These are phyloP conservation scores for Trematocara caparti DNA, from an alignment of 2,797 vertebrate genomes.

Conservation along the genomic window DNA sequence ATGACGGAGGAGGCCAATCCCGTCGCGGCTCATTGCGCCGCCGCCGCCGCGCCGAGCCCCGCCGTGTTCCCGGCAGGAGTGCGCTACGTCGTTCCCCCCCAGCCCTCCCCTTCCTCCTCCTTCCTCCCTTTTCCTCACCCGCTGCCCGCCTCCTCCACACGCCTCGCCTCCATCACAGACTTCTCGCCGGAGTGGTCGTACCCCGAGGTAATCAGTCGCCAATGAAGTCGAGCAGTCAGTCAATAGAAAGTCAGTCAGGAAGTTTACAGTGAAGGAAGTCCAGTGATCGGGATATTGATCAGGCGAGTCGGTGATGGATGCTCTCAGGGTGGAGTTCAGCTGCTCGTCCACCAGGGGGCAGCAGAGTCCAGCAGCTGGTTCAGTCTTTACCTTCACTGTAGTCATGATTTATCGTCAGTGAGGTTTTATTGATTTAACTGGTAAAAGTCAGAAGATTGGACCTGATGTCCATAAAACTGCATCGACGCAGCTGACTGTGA, in stretches of 20 bases:
- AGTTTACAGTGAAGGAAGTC: background rate
- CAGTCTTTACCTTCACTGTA: rapidly evolving
- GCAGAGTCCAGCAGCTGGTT: background rate
- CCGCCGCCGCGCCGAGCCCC: rapidly evolving
- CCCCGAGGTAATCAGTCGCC: conserved; percentile 79
- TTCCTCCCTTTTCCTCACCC: conserved; percentile 65
- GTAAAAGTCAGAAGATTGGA: background rate
- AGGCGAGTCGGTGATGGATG: rapidly evolving
- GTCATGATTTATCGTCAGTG: background rate
- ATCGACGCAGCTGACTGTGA: rapidly evolving
- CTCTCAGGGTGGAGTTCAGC: background rate
- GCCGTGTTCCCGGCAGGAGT: conserved; percentile 43
- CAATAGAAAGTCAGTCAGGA: background rate
- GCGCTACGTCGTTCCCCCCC: conserved; percentile 72
- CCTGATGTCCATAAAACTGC: rapidly evolving
- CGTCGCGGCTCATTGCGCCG: background rate
- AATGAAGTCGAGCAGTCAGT: rapidly evolving
- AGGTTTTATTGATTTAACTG: background rate
- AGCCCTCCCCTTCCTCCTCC: conserved; percentile 64
- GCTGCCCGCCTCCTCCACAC: conserved; percentile 26
- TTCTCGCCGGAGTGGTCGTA: conserved; percentile 92
- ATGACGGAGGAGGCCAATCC: conserved; percentile 67
- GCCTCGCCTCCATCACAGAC: conserved; percentile 81
- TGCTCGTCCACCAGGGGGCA: background rate
- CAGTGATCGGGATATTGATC: background rate